These are phyloP conservation scores for Siniperca chuatsi DNA, from an alignment of 2,113 vertebrate genomes.

Conservation along the genomic window DNA sequence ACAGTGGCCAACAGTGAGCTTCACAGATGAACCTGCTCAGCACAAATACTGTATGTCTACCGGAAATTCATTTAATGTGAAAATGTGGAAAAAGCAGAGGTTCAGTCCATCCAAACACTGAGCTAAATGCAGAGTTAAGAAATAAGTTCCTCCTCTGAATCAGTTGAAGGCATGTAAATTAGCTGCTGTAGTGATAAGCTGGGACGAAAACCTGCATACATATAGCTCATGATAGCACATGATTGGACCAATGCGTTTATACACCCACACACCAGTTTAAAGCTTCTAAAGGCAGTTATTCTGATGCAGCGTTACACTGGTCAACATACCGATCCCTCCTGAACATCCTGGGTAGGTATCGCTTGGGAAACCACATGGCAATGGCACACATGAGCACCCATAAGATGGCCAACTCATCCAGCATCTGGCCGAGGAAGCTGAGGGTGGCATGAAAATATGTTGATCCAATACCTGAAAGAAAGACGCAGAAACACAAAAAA, in stretches of 20 bases:
- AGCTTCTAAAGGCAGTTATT: not conserved
- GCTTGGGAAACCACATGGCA: conserved; percentile 98
- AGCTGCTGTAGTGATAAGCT: not conserved
- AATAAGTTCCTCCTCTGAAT: not conserved
- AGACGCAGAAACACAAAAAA: conserved; percentile 1
- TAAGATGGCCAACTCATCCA: conserved; percentile 96
- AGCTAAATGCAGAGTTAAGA: not conserved
- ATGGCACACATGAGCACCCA: conserved; percentile 99
- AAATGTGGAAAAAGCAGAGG: not conserved
- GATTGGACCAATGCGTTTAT: not conserved
- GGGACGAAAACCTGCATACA: not conserved
- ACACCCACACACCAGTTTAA: not conserved
- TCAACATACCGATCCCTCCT: conserved; percentile 91
- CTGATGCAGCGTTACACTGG: not conserved
- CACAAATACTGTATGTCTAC: not conserved
- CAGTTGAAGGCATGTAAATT: not conserved
- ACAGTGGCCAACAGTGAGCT: conserved; percentile 17
- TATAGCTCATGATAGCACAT: not conserved
- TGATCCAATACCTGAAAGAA: conserved; percentile 92
- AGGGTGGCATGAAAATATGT: conserved; percentile 98
- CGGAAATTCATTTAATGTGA: not conserved
- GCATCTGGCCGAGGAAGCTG: conserved; percentile 98
- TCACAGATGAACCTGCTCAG: not conserved
- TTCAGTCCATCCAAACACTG: not conserved
- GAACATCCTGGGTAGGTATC: conserved; percentile 95